Evolutionary conservation across 2,113 vertebrate genomes (phyloP), one percentile per base, ranked within the genome.

Genomic region (Psittacula cyanocephala): DNA sequence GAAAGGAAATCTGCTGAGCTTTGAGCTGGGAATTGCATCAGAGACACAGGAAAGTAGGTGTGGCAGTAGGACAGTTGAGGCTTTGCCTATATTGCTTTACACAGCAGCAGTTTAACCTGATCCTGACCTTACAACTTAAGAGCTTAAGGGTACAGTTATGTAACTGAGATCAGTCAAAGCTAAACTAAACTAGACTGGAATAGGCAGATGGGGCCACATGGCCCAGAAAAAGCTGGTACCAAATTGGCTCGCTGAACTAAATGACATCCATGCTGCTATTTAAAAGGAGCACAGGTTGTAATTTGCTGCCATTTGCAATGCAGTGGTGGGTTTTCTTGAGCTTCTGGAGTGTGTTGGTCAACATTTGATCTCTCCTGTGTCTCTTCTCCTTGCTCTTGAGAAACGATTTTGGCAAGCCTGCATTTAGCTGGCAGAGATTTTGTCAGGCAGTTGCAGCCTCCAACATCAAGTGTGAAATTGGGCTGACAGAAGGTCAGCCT

Each of bases 101-200:
- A 62, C 28, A 57, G 90, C 39, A 44, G 41, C 69, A 81, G 75
- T 93, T 92, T 86, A 94, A 93, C 92, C 90, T 84, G 74, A 86
- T 96, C 50, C 1, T 96, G 93, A 96, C 90, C 90, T 96, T 94
- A 60, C 4, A 43, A 88, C 22, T 90, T 81, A 92, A 7, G 69
- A 86, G 88, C 92, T 97, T 92, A 97, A 84, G 77, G 39, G 22
- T 60, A 55, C 65, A 67, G 65, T 94, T 96, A 93, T 46, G 44
- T 95, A 92, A 96, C 80, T 93, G 90, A 82, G 82, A 96, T 95
- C 93, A 91, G 85, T 43, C 39, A 81, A 83, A 96, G 80, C 89
- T 96, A 90, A 95, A 95, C 60, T 96, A 90, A 94, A 94, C 55
- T 88, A 47, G 93, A 95, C 93, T 89, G 82, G 52, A 95, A 75